Evolutionary conservation across 2,888 invertebrate genomes (phyloP).

Genomic region (Ochropleura plecta): DNA sequence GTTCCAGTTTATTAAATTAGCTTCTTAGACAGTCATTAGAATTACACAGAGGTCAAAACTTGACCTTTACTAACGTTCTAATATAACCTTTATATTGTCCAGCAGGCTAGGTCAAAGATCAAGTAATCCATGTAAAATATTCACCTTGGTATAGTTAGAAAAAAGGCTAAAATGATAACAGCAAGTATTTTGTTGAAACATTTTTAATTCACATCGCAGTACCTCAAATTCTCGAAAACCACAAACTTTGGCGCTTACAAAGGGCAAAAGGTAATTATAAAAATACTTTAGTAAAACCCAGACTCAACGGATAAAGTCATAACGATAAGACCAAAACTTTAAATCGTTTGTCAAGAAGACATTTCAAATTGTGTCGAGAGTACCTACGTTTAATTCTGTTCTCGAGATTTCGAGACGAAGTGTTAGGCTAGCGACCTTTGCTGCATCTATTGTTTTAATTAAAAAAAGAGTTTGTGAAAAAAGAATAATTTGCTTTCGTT

Average conservation of each 20-base stretch:
- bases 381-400: slow-evolving; percentile 62
- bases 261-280: slow-evolving; percentile 69
- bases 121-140: slow-evolving; percentile 9
- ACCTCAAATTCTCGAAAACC: slow-evolving; percentile 39
- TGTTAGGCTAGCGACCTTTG: slow-evolving; percentile 23
- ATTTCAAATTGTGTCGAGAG: slow-evolving; percentile 67
- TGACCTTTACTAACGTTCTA: not conserved
- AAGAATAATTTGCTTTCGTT: not conserved
- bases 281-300: slow-evolving; percentile 65
- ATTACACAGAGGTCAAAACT: not conserved
- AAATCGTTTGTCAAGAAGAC: slow-evolving; percentile 71
- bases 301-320: slow-evolving; percentile 56
- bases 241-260: slow-evolving; percentile 57
- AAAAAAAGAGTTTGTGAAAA: slow-evolving; percentile 3
- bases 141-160: not conserved
- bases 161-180: not conserved
- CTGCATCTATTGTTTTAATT: slow-evolving; percentile 28
- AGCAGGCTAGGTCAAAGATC: not conserved
- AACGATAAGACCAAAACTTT: slow-evolving; percentile 73
- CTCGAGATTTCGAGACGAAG: slow-evolving; percentile 45
- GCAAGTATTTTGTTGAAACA: slow-evolving; percentile 17
- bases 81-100: not conserved
- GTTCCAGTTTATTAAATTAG: not conserved
- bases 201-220: slow-evolving; percentile 27
- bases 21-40: not conserved